A percentile compares a stretch with the other conserved stretches of the same genome.
These are phyloP conservation scores for Zygothrica quintamaculata DNA, from an alignment of 2,888 invertebrate genomes.

Conservation along the genomic window DNA sequence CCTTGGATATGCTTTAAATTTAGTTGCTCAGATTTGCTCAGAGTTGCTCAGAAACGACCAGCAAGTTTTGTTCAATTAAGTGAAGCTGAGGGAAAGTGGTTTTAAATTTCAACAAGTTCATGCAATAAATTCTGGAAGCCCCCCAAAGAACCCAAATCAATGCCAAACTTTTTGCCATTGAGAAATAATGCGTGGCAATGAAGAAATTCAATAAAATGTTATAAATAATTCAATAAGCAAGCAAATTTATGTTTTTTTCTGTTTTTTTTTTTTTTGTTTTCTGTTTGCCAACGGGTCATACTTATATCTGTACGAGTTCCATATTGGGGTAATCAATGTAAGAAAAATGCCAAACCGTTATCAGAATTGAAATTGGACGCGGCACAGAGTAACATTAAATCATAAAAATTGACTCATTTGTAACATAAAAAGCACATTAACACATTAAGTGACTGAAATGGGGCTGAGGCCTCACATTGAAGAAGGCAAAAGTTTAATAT, in stretches of 20 bases:
- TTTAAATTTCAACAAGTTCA: slow-evolving; percentile 33
- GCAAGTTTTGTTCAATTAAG: slow-evolving; percentile 61
- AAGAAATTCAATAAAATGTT: slow-evolving; percentile 73
- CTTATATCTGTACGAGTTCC: neutral
- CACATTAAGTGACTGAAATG: slow-evolving; percentile 67
- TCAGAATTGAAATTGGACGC: slow-evolving; percentile 60
- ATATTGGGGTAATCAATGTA: slow-evolving; percentile 58
- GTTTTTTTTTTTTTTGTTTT: slow-evolving; percentile 8
- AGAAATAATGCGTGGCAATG: slow-evolving; percentile 59
- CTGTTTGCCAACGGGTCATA: slow-evolving; percentile 5
- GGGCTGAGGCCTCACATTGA: neutral
- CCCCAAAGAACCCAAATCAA: slow-evolving; percentile 59
- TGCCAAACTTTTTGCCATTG: slow-evolving; percentile 47
- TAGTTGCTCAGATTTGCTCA: slow-evolving; percentile 2
- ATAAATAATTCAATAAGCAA: slow-evolving; percentile 75
- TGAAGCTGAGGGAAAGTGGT: slow-evolving; percentile 23
- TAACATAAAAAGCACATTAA: slow-evolving; percentile 83
- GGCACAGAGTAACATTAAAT: slow-evolving; percentile 73
- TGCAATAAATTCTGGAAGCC: slow-evolving; percentile 31
- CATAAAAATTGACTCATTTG: slow-evolving; percentile 83
- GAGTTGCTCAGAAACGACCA: slow-evolving; percentile 15
- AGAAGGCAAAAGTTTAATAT: slow-evolving; percentile 18
- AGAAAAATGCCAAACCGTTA: slow-evolving; percentile 73
- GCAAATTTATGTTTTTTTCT: slow-evolving; percentile 57
- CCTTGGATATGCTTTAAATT: slow-evolving; percentile 13